Evolutionary conservation across 1,140 invertebrate genomes (phyloP).

Genomic region (Agrypnia vestita): DNA sequence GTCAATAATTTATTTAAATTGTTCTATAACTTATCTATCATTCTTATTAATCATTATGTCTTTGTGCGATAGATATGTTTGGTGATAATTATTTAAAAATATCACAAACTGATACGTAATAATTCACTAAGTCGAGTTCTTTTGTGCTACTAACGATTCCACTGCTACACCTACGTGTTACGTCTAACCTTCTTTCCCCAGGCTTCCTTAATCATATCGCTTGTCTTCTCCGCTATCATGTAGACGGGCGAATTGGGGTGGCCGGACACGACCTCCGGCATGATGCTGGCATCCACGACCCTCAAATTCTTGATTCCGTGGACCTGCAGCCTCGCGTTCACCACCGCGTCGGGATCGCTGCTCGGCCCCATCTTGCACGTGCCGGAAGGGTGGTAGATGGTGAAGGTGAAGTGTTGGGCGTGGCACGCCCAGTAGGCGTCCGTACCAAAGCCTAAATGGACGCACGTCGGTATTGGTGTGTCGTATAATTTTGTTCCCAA

Average conservation of each 20-base stretch:
- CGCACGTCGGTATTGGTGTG: slow-evolving; percentile 78
- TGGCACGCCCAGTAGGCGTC: slow-evolving; percentile 85
- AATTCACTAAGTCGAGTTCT: too few species aligned
- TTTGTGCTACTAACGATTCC: too few species aligned
- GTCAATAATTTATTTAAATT: too few species aligned
- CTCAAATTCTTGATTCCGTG: slow-evolving; percentile 80
- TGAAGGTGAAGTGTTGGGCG: slow-evolving; percentile 78
- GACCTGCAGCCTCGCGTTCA: slow-evolving; percentile 80
- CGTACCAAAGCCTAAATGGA: slow-evolving; percentile 75
- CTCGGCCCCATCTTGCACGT: slow-evolving; percentile 90
- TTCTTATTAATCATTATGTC: too few species aligned
- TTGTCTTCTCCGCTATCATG: slow-evolving; percentile 77
- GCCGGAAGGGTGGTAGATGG: slow-evolving; percentile 85
- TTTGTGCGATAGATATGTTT: too few species aligned
- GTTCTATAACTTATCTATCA: too few species aligned
- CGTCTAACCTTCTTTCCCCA: slow-evolving; percentile 64
- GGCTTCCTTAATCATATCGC: slow-evolving; percentile 77
- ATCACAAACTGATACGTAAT: not conserved
- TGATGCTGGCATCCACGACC: slow-evolving; percentile 85
- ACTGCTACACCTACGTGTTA: not conserved
- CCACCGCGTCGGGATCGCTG: slow-evolving; percentile 79
- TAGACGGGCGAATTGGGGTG: slow-evolving; percentile 77
- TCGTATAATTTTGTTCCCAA: slow-evolving; percentile 76
- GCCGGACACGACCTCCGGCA: slow-evolving; percentile 76
- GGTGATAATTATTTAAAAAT: slow-evolving; percentile 2